Evolutionary conservation across 2,888 invertebrate species (phyloP), one percentile per base, ranked within the genome.

Genomic region (Rotaria macrura): DNA sequence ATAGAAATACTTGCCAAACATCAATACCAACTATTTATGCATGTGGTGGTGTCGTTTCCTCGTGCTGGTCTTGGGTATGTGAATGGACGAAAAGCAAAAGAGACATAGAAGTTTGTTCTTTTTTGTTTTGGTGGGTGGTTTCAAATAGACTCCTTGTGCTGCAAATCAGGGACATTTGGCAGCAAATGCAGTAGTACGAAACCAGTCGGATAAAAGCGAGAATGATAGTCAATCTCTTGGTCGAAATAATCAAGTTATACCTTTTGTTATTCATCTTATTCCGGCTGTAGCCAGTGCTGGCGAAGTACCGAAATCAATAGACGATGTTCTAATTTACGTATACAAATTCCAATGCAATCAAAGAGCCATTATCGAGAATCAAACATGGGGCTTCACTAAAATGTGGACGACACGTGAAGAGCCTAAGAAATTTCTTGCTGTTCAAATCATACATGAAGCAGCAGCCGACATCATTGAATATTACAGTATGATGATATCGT

Each of bases 391-490:
- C 25, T 74, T 74, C 40, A 23, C 40, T 10, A 74, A 74, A 74
- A 74, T 74, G 74, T 74, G 74, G 74, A 40, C 40, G 25, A 40
- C 74, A 40, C 6, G 7, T 9, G 40, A 40, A 17, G 74, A 74
- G 25, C 74, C 74, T 7, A 74, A 74, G 38, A 17, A 23, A 74
- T 40, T 74, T 20, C 40, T 74, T 40, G 74, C 74, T 40, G 40
- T 74, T 38, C 74, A 74, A 74, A 23, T 74, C 2, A 40, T 40
- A 38, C 74, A 74, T 74, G 74, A 74, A 74, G 20, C 40, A 40
- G 74, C 74, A 40, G 74, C 74, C 38, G 74, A 74, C 38, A 74
- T 74, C 6, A 74, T 74, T 23, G 74, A 74, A 40, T 74, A 74
- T 40, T 74, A 74, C 40, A 40, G 74, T 40, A 74, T 74, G 74